Evolutionary conservation across 2,113 vertebrate genomes (phyloP), one percentile per base, ranked within the genome.

Genomic region (Neolamprologus falcicula): DNA sequence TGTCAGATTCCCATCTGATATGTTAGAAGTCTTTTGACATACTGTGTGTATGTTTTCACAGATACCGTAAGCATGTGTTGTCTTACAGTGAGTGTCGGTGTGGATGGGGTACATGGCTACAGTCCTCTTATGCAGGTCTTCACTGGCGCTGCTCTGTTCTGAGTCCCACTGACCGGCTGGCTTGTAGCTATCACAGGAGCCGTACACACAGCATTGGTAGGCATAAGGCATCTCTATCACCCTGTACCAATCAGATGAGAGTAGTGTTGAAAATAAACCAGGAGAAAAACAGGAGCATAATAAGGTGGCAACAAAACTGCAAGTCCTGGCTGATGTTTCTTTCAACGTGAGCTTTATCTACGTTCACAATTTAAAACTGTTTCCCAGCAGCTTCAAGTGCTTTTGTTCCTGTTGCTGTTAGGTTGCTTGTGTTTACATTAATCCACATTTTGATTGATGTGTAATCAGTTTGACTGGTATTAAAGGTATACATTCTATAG

Each of bases 141-240:
- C 97, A 6, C 98, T 97, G 9, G 97, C 96, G 66, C 90, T 96
- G 88, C 93, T 96, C 9, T 95, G 95, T 84, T 97, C 97, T 2
- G 93, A 90, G 61, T 97, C 97, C 97, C 97, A 97, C 19, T 97
- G 97, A 89, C 83, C 93, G 3, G 92, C 86, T 8, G 95, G 76
- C 92, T 97, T 97, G 95, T 98, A 97, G 94, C 96, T 93, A 63
- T 95, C 94, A 86, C 98, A 99, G 83, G 95, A 94, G 5, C 97
- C 97, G 2, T 98, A 99, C 35, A 97, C 95, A 21, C 98, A 99
- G 95, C 98, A 99, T 96, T 99, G 98, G 94, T 99, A 99, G 85
- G 98, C 98, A 0, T 97, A 98, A 1, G 98, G 98, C 89, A 98
- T 98, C 95, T 99, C 98, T 4, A 99, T 95, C 79, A 98, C 97